These are phyloP conservation scores for Synodontis membranacea DNA, from an alignment of 2,113 vertebrate genomes.

Conservation along the genomic window DNA sequence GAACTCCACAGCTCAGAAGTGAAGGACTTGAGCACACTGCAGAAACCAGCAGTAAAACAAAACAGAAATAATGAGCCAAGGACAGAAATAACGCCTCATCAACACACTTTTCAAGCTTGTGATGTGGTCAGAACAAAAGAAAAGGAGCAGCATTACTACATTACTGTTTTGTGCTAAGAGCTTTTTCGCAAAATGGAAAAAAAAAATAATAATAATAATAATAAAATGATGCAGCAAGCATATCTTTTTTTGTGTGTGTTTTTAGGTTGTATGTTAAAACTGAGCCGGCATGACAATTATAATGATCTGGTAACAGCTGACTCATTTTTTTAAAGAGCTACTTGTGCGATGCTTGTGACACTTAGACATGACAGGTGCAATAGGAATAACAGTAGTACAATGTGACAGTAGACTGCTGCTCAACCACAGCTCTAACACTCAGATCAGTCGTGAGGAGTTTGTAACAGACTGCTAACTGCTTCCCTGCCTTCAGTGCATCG, in stretches of 20 bases:
- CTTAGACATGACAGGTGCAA: not conserved
- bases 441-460: constrained; percentile 2
- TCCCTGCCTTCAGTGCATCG: not conserved
- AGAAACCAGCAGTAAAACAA: not conserved
- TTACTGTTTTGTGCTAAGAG: not conserved
- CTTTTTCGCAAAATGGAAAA: not conserved
- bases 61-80: not conserved
- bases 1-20: not conserved
- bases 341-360: not conserved
- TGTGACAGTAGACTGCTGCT: not conserved
- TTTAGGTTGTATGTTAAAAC: not conserved
- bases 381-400: not conserved
- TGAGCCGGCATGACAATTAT: constrained; percentile 8
- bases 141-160: not conserved
- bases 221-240: not conserved
- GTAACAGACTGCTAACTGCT: constrained; percentile 39
- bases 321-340: not conserved
- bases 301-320: not conserved
- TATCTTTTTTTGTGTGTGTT: not conserved
- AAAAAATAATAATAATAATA: too few relatives aligned
- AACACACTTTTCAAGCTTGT: not conserved
- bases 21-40: not conserved
- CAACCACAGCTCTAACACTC: constrained; percentile 12
- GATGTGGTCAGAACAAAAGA: not conserved
- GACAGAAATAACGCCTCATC: not conserved